phyloP scores from a whole-genome alignment of 2,797 vertebrate genomes.

The Gephyroberyx darwinii region DNA sequence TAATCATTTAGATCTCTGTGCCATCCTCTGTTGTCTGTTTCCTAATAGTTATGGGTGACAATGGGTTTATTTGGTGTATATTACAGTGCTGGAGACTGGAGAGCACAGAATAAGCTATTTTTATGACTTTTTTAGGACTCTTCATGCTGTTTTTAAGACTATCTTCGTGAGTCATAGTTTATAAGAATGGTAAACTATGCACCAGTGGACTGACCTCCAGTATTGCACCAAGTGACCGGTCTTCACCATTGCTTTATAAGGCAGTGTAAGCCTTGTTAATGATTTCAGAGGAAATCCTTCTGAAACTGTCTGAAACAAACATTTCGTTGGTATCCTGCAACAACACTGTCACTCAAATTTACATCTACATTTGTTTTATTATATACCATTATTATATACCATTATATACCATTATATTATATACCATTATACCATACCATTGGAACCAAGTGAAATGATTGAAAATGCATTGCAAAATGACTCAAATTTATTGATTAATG shows the following conservation, averaged over 20 bases:
- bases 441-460: too few relatives aligned
- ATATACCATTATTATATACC: too few relatives aligned
- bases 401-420: too few relatives aligned
- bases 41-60: background rate
- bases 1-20: background rate
- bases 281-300: slow-evolving; percentile 18
- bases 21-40: background rate
- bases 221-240: slow-evolving; percentile 14
- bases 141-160: slow-evolving; percentile 15
- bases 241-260: slow-evolving; percentile 46
- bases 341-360: slow-evolving; percentile 9
- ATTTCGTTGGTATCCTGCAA: slow-evolving; percentile 21
- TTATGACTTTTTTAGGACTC: slow-evolving; percentile 3
- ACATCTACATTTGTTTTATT: slow-evolving; percentile 7
- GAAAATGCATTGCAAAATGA: background rate
- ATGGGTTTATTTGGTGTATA: background rate
- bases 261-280: slow-evolving; percentile 28
- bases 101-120: slow-evolving; percentile 10
- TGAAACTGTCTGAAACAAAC: slow-evolving; percentile 37
- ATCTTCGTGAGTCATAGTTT: slow-evolving; percentile 23
- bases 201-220: background rate
- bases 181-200: slow-evolving; percentile 18
- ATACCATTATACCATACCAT: too few relatives aligned
- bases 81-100: background rate
- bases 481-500: background rate